phyloP scores from a whole-genome alignment of 2,113 vertebrate species.

The Microcebus griseorufus region DNA sequence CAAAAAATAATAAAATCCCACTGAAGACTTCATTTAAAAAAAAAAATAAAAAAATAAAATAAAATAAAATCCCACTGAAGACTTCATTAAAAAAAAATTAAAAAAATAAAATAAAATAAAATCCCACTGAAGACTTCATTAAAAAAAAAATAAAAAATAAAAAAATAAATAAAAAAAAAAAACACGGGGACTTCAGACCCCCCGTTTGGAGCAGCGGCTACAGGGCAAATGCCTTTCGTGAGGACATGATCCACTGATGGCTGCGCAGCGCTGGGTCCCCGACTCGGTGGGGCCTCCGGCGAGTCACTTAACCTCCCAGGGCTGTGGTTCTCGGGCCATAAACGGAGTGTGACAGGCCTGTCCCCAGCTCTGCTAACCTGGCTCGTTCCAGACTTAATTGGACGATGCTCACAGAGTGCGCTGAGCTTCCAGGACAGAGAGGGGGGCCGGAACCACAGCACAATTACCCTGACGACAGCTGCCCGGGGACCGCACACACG shows the following conservation, averaged over 20 bases:
- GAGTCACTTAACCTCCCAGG: slow-evolving; percentile 57
- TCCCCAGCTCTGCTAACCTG: slow-evolving; percentile 42
- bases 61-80: no score
- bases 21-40: no score
- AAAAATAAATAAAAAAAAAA: no score
- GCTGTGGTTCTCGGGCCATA: not conserved
- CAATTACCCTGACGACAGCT: slow-evolving; percentile 62
- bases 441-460: not conserved
- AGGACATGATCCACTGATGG: accelerated
- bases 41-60: no score
- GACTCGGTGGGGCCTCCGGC: not conserved
- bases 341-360: not conserved
- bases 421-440: slow-evolving; percentile 63
- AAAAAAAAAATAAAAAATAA: no score
- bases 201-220: not conserved
- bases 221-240: not conserved
- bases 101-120: no score
- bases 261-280: not conserved
- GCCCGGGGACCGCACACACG: not conserved
- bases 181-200: not conserved
- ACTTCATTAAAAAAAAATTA: no score
- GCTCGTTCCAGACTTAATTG: slow-evolving; percentile 67
- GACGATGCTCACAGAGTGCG: slow-evolving; percentile 60
- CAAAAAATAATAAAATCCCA: no score
- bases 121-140: no score